These are phyloP conservation scores for Drosophila pectinifera DNA, from an alignment of 1,140 invertebrate species.

Conservation along the genomic window DNA sequence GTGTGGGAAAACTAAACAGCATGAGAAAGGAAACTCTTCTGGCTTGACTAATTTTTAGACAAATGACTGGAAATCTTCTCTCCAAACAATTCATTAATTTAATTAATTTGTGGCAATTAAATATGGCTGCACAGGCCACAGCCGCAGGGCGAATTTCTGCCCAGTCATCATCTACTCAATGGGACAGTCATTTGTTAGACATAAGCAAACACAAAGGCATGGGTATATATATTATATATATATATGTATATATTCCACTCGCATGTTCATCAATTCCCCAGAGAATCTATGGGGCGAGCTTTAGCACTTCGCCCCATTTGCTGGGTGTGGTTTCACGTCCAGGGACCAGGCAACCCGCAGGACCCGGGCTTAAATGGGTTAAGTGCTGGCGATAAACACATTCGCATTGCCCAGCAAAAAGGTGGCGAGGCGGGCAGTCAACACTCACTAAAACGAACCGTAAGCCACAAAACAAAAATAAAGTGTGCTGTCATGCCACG, in stretches of 20 bases:
- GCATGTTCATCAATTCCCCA: conserved; percentile 53
- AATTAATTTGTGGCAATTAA: conserved; percentile 81
- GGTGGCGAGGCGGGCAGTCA: conserved; percentile 11
- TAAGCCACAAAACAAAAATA: background rate
- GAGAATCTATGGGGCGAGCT: conserved; percentile 25
- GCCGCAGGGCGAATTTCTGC: conserved; percentile 29
- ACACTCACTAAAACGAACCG: conserved; percentile 32
- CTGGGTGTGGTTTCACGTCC: conserved; percentile 28
- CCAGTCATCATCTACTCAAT: conserved; percentile 71
- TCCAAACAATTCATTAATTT: conserved; percentile 81
- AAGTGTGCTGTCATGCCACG: conserved; percentile 28
- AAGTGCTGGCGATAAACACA: conserved; percentile 51
- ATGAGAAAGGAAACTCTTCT: conserved; percentile 9
- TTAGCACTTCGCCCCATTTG: conserved; percentile 32
- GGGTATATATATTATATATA: conserved; percentile 24
- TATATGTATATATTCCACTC: conserved; percentile 16
- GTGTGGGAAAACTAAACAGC: conserved; percentile 13
- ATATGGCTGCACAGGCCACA: conserved; percentile 32
- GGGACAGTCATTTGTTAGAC: conserved; percentile 61
- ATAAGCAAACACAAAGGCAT: conserved; percentile 28
- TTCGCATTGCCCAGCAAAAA: conserved; percentile 21
- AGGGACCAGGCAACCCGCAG: conserved; percentile 6
- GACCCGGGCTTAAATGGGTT: conserved; percentile 41
- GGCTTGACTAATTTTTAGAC: conserved; percentile 54
- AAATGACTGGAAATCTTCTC: conserved; percentile 57